Base-by-base conservation (phyloP, 2,113 vertebrate genomes). In the Clarias gariepinus region DNA sequence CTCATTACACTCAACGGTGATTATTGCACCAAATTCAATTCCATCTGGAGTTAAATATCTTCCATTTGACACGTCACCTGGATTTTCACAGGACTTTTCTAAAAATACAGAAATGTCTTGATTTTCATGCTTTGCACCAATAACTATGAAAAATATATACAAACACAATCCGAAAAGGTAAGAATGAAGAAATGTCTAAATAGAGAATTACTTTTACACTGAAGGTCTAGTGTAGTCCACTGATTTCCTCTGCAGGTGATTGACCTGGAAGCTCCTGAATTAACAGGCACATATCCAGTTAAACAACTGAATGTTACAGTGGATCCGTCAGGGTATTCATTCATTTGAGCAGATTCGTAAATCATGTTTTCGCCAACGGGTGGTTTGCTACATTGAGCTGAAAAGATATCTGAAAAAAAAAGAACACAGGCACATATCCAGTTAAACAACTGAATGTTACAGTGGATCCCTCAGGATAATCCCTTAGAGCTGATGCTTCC, bases 301-400 rank as follows among this genome's bases (percentile, higher is more conserved):
- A 9, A 0, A 11, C 87, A 88, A 41, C 41, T 41, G 66, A 83
- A 71, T 9, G 25, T 83, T 80, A 63, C 10, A 1, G 10, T 53
- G 0, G 15, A 12, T 88, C 83, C 83, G 3, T 74, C 25, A 12
- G 36, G 2, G 41, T 74, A 87, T 47, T 47, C 47, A 47, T 47
- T 47, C 47, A 0, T 47, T 47, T 6, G 47, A 47, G 47, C 47
- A 47, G 47, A 0, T 0, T 47, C 47, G 47, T 7, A 47, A 53
- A 0, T 0, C 88, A 89, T 91, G 2, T 92, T 79, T 0, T 0
- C 0, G 21, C 52, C 69, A 41, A 5, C 2, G 4, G 0, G 0
- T 21, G 91, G 93, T 63, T 0, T 10, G 21, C 3, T 0, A 66
- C 94, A 95, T 84, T 84, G 89, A 52, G 80, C 92, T 94, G 10